Percentiles rank a stretch among this genome's conserved stretches.
These are phyloP conservation scores for Ctena decussata DNA, from an alignment of 2,888 invertebrate species.

Conservation along the genomic window DNA sequence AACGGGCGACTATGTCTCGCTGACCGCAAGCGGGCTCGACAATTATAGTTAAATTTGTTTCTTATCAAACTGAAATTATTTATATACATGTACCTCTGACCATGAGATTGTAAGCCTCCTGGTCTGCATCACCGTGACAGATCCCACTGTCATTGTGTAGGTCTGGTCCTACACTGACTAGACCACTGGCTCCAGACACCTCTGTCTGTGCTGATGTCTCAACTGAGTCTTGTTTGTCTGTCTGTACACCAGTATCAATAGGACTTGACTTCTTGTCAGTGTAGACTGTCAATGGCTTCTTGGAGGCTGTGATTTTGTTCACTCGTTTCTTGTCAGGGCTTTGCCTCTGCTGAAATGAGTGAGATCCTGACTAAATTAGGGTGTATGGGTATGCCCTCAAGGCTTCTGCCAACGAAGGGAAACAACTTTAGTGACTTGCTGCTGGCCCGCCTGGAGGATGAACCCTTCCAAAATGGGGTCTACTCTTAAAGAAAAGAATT, in stretches of 20 bases:
- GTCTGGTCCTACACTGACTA: constrained; percentile 13
- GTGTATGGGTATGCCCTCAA: too few relatives aligned
- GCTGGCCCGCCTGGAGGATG: too few relatives aligned
- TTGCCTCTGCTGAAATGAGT: background rate
- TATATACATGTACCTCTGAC: constrained; percentile 79
- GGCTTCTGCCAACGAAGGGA: too few relatives aligned
- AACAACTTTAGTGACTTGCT: too few relatives aligned
- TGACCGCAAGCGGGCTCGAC: too few relatives aligned
- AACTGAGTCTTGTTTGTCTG: background rate
- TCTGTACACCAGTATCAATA: constrained; percentile 41
- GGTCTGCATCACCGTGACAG: constrained; percentile 56
- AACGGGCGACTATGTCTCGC: too few relatives aligned
- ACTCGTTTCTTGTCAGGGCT: background rate
- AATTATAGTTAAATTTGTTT: too few relatives aligned
- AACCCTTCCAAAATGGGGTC: too few relatives aligned
- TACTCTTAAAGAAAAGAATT: too few relatives aligned
- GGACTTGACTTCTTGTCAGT: constrained; percentile 39
- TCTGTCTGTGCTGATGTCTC: constrained; percentile 61
- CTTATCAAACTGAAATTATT: too few relatives aligned
- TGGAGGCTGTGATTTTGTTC: constrained; percentile 47
- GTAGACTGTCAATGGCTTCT: constrained; percentile 61
- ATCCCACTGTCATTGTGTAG: constrained; percentile 63
- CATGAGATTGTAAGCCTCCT: constrained; percentile 78
- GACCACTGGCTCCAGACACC: background rate
- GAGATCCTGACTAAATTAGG: too few relatives aligned